A percentile compares a stretch with the other conserved stretches of the same genome.
Conservation (phyloP, 2,113 vertebrate genomes). For the Cyanoderma ruficeps region DNA sequence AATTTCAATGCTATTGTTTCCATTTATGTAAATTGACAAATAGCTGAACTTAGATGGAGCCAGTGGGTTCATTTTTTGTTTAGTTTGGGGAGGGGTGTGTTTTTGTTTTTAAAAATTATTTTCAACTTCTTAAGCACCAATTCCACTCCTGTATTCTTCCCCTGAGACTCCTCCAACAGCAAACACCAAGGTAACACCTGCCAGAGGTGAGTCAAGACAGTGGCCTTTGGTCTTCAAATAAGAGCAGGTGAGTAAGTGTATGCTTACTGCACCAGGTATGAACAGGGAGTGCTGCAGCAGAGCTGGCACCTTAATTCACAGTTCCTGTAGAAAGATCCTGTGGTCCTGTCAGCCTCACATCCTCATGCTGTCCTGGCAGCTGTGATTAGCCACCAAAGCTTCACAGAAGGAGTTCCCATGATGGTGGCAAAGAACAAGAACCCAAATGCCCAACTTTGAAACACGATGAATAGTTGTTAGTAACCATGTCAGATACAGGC, state of each 20-base stretch:
- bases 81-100: fast-evolving
- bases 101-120: background rate
- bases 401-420: background rate
- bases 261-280: fast-evolving
- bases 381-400: background rate
- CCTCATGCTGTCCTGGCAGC: background rate
- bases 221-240: background rate
- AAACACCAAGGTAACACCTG: background rate
- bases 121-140: background rate
- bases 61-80: background rate
- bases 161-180: background rate
- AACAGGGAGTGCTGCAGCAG: background rate
- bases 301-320: background rate
- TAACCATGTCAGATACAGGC: background rate
- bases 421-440: background rate
- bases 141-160: background rate
- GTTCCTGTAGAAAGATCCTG: background rate
- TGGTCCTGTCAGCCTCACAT: background rate
- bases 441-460: background rate
- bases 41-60: background rate
- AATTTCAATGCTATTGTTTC: background rate
- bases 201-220: background rate
- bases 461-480: background rate
- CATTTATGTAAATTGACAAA: background rate
- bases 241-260: background rate